Percentiles rank a stretch among this genome's conserved stretches.
These are phyloP conservation scores for Sceloporus tristichus DNA, from an alignment of 2,113 vertebrate species.

Conservation along the genomic window DNA sequence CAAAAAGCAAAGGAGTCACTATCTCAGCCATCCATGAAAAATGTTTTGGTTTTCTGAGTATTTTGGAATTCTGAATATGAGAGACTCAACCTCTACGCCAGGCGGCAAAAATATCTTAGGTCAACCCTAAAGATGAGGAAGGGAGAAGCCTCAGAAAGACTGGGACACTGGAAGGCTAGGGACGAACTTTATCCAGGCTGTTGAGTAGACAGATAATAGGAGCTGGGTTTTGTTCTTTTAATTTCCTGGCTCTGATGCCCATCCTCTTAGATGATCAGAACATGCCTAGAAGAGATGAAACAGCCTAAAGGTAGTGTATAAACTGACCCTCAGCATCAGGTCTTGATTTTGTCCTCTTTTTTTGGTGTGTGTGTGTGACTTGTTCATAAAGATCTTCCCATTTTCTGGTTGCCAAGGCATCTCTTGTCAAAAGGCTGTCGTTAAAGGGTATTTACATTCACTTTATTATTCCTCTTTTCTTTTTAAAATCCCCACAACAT, in stretches of 20 bases:
- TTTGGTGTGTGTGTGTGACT: background rate
- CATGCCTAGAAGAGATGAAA: background rate
- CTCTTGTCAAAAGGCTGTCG: background rate
- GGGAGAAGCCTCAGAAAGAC: background rate
- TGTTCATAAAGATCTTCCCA: background rate
- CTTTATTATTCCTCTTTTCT: constrained; percentile 13
- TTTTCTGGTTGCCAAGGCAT: background rate
- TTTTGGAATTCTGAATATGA: too few relatives aligned
- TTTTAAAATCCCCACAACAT: constrained; percentile 59
- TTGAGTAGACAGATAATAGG: background rate
- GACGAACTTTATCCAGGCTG: background rate
- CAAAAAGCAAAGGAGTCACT: too few relatives aligned
- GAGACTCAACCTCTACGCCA: too few relatives aligned
- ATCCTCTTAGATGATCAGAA: background rate
- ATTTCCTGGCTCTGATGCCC: background rate
- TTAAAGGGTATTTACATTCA: constrained; percentile 22
- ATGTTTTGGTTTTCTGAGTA: too few relatives aligned
- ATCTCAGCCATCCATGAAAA: too few relatives aligned
- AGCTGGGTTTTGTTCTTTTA: background rate
- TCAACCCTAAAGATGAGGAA: background rate
- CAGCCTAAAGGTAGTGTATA: background rate
- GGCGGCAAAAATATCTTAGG: too few relatives aligned
- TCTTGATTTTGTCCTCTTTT: constrained; percentile 3
- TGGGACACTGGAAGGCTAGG: background rate
- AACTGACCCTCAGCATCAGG: background rate